Evolutionary conservation across 2,888 invertebrate species (phyloP).

Genomic region (Rotaria magnacalcarata): DNA sequence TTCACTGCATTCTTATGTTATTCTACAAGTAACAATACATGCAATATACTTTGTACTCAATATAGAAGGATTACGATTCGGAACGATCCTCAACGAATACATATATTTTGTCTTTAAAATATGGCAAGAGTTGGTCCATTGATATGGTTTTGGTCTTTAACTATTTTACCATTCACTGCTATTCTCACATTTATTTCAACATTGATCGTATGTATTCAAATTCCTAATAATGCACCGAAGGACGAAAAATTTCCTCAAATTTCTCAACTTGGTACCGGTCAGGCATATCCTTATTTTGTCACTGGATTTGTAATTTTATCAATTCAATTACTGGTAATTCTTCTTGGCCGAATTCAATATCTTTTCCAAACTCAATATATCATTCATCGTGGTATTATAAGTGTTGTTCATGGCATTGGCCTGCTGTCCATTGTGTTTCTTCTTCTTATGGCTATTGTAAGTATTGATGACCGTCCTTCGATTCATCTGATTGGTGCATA

Average conservation of each 20-base stretch:
- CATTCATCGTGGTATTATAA: neutral
- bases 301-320: neutral
- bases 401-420: neutral
- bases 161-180: neutral
- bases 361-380: neutral
- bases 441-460: neutral
- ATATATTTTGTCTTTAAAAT: neutral
- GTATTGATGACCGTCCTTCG: neutral
- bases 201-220: neutral
- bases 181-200: neutral
- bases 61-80: too few relatives aligned
- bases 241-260: slow-evolving; percentile 8
- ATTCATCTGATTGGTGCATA: neutral
- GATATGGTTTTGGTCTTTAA: neutral
- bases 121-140: neutral
- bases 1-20: neutral
- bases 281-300: neutral
- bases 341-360: neutral
- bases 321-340: neutral
- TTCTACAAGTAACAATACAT: neutral
- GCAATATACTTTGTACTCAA: neutral
- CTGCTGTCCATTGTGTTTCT: neutral
- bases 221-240: neutral
- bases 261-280: neutral
- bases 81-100: too few relatives aligned